Evolutionary conservation across 92 coral and sea anemone genomes (phyloP), one percentile per base, ranked within the genome.

Genomic region (Zoanthus sansibaricus): DNA sequence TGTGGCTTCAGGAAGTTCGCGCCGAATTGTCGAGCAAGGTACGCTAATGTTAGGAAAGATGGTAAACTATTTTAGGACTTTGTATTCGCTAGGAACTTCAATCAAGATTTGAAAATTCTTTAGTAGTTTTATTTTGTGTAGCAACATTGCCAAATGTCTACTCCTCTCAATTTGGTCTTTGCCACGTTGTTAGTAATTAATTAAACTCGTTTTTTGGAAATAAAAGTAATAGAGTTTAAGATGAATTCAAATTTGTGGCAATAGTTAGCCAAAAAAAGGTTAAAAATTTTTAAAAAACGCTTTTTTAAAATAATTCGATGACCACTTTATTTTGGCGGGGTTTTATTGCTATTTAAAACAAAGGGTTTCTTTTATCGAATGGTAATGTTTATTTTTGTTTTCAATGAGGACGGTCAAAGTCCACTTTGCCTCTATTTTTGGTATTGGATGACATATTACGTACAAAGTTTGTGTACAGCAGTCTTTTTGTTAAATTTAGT

Each of bases 1-100:
- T 0, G 98, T 97, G 21, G 99, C 99, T 25, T 95, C 98, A 70
- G 99, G 99, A 17, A 97, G 99, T 74, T 97, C 99, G 45, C 93
- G 94, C n/a, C 49, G 88, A 55, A 96, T 90, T 85, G 99, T 97
- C 16, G 95, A 93, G 72, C 87, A 90, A 96, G 99, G 99, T 96
- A 95, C 9, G 31, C 46, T 25, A 69, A 2, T 66, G 18, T 14
- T 49, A 49, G 1, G 12, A 2, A 37, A 37, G 42, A 37, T 4
- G 2, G 55, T 49, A 58, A 58, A 58, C 20, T 7, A 18, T 5
- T 4, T 17, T 17, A 16, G 6, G 42, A 37, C 2, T 62, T 62
- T 18, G n/a, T 62, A 18, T 7, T 8, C 69, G 30, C 7, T 62
- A 62, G 25, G n/a, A 20, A 16, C 69, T 17, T 17, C 2, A 0